These are phyloP conservation scores for Lamellibrachia luymesi DNA, from an alignment of 1,140 invertebrate species.

Conservation along the genomic window DNA sequence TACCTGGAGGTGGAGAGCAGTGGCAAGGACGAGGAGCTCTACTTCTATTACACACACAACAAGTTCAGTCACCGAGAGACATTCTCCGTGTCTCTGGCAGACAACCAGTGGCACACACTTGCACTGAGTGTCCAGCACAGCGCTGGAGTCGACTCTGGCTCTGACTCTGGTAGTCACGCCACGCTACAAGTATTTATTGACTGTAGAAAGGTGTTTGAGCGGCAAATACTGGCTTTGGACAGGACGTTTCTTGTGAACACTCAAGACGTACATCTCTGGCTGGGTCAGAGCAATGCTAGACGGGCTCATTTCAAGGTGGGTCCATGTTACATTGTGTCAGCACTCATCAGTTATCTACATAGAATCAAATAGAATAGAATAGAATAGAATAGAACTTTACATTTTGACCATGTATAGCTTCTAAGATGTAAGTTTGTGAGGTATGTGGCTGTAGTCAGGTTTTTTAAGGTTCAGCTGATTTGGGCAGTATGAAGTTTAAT, in stretches of 20 bases:
- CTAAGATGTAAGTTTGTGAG: too few species aligned
- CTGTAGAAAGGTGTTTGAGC: conserved; percentile 79
- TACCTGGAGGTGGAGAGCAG: conserved; percentile 88
- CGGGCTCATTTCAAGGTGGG: conserved; percentile 85
- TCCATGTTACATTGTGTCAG: background rate
- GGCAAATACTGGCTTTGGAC: conserved; percentile 70
- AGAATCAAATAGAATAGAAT: too few species aligned
- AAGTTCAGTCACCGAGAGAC: conserved; percentile 62
- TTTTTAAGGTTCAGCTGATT: too few species aligned
- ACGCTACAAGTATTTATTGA: conserved; percentile 79
- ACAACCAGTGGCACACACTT: conserved; percentile 82
- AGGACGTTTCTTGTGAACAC: conserved; percentile 63
- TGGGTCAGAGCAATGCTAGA: conserved; percentile 81
- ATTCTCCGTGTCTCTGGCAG: conserved; percentile 81
- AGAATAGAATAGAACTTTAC: too few species aligned
- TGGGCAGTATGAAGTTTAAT: too few species aligned
- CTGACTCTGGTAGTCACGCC: conserved; percentile 60
- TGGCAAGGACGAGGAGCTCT: conserved; percentile 76
- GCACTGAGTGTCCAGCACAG: conserved; percentile 67
- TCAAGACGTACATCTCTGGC: conserved; percentile 69
- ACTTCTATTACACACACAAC: conserved; percentile 57
- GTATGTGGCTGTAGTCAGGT: too few species aligned
- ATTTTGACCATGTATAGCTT: too few species aligned
- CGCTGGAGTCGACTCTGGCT: too few species aligned
- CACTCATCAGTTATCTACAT: too few species aligned